Percentiles rank a stretch among this genome's conserved stretches.
These are phyloP conservation scores for Actinernus sp. DNA, from an alignment of 92 coral and sea anemone genomes.

Conservation along the genomic window DNA sequence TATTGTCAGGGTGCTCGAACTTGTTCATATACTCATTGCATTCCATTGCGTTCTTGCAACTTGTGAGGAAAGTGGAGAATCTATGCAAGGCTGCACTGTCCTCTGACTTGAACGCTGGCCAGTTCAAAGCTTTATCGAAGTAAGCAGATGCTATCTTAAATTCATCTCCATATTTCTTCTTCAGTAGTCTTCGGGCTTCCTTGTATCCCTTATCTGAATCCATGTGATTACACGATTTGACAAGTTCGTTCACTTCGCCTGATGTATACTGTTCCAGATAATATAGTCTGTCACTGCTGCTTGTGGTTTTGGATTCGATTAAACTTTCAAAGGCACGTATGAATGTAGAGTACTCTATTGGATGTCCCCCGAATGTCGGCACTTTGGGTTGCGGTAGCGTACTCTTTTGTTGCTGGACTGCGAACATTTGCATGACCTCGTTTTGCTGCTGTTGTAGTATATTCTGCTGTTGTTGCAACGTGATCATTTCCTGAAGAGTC, in stretches of 20 bases:
- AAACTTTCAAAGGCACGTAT: conserved; percentile 42
- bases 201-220: conserved; percentile 15
- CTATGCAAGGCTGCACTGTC: conserved; percentile 18
- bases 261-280: conserved; percentile 49
- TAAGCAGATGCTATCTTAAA: conserved; percentile 42
- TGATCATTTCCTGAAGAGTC: conserved; percentile 22
- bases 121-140: conserved; percentile 30
- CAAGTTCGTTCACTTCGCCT: conserved; percentile 38
- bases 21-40: conserved; percentile 32
- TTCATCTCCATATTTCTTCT: conserved; percentile 38
- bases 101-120: conserved; percentile 24
- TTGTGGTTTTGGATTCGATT: conserved; percentile 26
- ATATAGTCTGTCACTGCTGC: conserved; percentile 19
- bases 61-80: conserved; percentile 26
- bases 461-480: conserved; percentile 34
- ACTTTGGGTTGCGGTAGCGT: conserved; percentile 28
- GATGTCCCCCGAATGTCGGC: conserved; percentile 27
- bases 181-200: conserved; percentile 35
- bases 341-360: conserved; percentile 25
- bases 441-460: conserved; percentile 34
- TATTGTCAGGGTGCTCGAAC: conserved; percentile 52
- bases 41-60: conserved; percentile 49
- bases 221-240: conserved; percentile 31
- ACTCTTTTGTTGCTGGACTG: conserved; percentile 25
- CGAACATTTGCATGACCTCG: conserved; percentile 24